Conservation (phyloP, 2,888 invertebrate species). For the Itoplectis maculator region DNA sequence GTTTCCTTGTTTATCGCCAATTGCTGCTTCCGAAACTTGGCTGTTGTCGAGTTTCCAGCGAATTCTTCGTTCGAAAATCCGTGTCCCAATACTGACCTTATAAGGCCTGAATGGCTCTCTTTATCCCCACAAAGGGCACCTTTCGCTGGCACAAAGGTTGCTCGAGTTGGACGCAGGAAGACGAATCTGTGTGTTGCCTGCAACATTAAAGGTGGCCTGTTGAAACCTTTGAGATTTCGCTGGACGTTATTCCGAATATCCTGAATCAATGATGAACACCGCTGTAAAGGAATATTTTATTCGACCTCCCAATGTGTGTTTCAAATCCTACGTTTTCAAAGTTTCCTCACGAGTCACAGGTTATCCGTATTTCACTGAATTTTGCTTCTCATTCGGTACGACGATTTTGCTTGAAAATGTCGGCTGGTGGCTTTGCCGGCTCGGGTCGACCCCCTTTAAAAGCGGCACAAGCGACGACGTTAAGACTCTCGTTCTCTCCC, state of each 20-base stretch:
- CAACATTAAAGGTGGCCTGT: constrained; percentile 4
- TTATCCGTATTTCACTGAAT: constrained; percentile 33
- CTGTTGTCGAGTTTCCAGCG: not conserved
- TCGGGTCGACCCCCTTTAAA: constrained; percentile 53
- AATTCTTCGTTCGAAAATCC: not conserved
- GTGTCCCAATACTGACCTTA: not conserved
- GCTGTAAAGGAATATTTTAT: constrained; percentile 3
- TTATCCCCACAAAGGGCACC: not conserved
- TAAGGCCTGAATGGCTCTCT: not conserved
- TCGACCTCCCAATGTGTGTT: not conserved
- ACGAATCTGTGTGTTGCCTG: not conserved
- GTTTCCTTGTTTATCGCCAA: not conserved
- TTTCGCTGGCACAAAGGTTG: not conserved
- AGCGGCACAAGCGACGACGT: constrained; percentile 24
- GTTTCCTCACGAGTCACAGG: not conserved
- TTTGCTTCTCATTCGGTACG: not conserved
- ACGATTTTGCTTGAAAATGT: constrained; percentile 21
- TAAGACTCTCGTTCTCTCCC: constrained; percentile 43
- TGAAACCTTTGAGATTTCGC: not conserved
- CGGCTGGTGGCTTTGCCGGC: not conserved
- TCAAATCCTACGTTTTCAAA: constrained; percentile 9
- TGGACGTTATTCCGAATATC: not conserved
- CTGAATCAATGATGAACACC: not conserved
- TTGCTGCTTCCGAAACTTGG: not conserved
- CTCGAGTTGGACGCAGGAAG: not conserved